A percentile compares a stretch with the other conserved stretches of the same genome.
phyloP scores from a whole-genome alignment of 2,797 vertebrate species.

The Halcyon smyrnensis region DNA sequence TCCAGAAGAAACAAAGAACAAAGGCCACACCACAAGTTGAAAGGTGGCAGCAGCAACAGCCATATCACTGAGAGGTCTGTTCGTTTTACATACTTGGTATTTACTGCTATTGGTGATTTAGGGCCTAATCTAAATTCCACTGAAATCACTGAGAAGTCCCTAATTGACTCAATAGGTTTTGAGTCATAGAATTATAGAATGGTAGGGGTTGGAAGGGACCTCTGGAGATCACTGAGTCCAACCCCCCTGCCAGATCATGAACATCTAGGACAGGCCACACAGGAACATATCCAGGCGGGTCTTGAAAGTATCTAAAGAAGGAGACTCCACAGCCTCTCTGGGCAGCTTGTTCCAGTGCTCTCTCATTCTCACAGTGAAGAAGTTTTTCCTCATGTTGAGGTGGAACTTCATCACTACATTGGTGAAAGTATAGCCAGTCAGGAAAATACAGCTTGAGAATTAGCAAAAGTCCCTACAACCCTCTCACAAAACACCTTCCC shows the following conservation, averaged over 20 bases:
- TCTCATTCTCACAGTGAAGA: too few species aligned
- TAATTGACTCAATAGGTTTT: background rate
- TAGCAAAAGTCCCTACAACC: background rate
- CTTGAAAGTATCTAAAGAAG: too few species aligned
- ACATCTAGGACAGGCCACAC: too few species aligned
- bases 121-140: background rate
- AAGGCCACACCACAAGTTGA: background rate
- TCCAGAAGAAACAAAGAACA: constrained; percentile 38
- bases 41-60: constrained; percentile 7
- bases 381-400: too few species aligned
- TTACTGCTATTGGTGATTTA: background rate
- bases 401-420: background rate
- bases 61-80: background rate
- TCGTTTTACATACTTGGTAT: background rate
- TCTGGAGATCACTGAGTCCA: too few species aligned
- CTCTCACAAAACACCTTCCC: background rate
- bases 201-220: too few species aligned
- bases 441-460: background rate
- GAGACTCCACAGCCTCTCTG: too few species aligned
- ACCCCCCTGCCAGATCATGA: too few species aligned
- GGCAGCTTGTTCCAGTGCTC: too few species aligned
- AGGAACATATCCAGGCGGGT: too few species aligned
- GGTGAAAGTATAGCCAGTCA: background rate
- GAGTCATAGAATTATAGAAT: background rate
- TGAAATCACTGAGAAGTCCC: background rate